Base-by-base conservation (phyloP, 2,797 vertebrate genomes). In the Sebastes paucispinis region DNA sequence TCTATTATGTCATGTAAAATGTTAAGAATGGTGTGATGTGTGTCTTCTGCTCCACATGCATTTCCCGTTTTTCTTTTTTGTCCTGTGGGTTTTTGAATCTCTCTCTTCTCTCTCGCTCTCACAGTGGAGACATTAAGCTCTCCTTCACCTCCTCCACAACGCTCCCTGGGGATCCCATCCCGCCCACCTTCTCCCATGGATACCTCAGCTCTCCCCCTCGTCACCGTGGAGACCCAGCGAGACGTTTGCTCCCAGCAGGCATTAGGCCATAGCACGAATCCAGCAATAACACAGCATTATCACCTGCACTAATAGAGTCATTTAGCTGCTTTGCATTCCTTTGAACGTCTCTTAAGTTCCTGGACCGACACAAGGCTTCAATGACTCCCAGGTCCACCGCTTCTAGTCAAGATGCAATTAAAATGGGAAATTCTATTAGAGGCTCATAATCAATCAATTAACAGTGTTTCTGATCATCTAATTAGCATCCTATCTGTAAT, bases 221-320 rank as follows among this genome's bases (percentile, higher is more conserved):
- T 93, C 88, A 86, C 90, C 73, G 84, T 92, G 90, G 90, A 91
- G 90, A 93, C 90, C 78, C 83, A 85, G 80, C 63, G 65, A 88
- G 83, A 59, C 14, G 39, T 87, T 84, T 71, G 62, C 81, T 90
- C 85, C 81, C 68, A 70, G 84, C 72, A 84, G 80, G 59, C 86
- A 73, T 55, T 18, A 54, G 86, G 84, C 79, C 73, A 32, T 29
- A 80, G 64, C 84, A 71, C 4, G 27, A 80, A 79, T 88, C 63
- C 73, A 70, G 64, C 87, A 76, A 69, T 63, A 84, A 84, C 74
- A 78, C 16, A 6, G 4, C 57, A 60, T 76, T 84, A 82, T 85
- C 79, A 81, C 39, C 71, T 79, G 67, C 67, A 13, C 69, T 88
- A 81, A 86, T 77, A 57, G 84, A 87, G 75, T 72, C 36, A 67